Evolutionary conservation across 2,113 vertebrate genomes (phyloP).

Genomic region (Muscicapa adusta): DNA sequence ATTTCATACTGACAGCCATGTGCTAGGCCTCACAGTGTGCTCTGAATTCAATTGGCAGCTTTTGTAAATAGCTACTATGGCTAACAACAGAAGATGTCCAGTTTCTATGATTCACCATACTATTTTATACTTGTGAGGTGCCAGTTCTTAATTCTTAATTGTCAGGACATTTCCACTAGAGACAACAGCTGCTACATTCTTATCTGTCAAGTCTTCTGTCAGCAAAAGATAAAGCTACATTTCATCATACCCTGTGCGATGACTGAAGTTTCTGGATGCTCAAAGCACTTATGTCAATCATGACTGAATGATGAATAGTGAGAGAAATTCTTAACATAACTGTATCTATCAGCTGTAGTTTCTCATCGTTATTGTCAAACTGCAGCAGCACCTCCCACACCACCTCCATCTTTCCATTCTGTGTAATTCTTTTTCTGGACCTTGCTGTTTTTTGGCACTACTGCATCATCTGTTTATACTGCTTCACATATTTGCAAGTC

Average conservation of each 20-base stretch:
- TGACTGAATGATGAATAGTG: neutral
- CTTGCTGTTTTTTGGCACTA: neutral
- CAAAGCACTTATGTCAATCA: neutral
- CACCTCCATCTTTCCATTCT: neutral
- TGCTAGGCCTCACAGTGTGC: neutral
- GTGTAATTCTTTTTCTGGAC: neutral
- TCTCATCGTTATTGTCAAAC: neutral
- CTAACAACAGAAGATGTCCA: neutral
- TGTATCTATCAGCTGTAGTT: neutral
- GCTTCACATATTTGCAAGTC: neutral
- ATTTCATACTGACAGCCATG: neutral
- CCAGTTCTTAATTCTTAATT: neutral
- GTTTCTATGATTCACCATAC: neutral
- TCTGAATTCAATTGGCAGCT: neutral
- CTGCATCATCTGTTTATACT: neutral
- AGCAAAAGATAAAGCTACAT: neutral
- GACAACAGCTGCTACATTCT: neutral
- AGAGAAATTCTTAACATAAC: neutral
- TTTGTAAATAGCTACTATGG: neutral
- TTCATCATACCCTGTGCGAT: neutral
- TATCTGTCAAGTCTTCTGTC: neutral
- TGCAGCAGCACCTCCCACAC: neutral
- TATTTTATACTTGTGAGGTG: neutral
- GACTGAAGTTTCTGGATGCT: neutral
- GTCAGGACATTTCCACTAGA: neutral